A percentile compares a stretch with the other conserved stretches of the same genome.
These are phyloP conservation scores for Ceyx cyanopectus DNA, from an alignment of 2,113 vertebrate genomes.

Conservation along the genomic window DNA sequence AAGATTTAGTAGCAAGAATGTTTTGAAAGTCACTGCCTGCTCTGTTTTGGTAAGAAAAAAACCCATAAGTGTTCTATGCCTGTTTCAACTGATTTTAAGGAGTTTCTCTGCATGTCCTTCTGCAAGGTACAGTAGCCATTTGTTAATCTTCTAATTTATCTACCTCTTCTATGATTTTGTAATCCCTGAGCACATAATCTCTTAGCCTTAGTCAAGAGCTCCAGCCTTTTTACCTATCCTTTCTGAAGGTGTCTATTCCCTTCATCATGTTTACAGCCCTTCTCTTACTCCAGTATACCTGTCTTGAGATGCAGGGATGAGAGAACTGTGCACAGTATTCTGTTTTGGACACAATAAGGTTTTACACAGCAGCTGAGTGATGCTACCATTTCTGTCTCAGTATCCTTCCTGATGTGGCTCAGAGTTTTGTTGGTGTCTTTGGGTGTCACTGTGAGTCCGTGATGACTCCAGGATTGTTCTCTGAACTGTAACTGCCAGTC, in stretches of 20 bases:
- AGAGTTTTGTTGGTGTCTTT: background rate
- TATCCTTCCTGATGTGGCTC: background rate
- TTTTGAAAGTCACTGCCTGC: background rate
- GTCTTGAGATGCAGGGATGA: background rate
- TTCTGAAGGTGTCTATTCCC: background rate
- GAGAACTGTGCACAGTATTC: fast-evolving
- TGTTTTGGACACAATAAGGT: background rate
- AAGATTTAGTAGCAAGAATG: background rate
- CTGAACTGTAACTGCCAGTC: background rate
- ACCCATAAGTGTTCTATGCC: too few species aligned
- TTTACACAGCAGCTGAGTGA: background rate
- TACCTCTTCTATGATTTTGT: background rate
- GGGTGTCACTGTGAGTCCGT: background rate
- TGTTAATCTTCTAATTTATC: background rate
- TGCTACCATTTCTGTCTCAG: background rate
- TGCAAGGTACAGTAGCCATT: background rate
- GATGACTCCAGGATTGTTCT: background rate
- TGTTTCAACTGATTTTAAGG: background rate
- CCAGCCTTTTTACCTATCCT: background rate
- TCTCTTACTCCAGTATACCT: background rate
- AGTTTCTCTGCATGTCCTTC: background rate
- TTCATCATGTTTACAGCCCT: background rate
- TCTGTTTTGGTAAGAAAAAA: background rate
- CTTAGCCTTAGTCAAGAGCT: background rate
- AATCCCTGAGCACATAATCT: background rate